Conservation (phyloP, 2,113 vertebrate species). For the Vicugna pacos region DNA sequence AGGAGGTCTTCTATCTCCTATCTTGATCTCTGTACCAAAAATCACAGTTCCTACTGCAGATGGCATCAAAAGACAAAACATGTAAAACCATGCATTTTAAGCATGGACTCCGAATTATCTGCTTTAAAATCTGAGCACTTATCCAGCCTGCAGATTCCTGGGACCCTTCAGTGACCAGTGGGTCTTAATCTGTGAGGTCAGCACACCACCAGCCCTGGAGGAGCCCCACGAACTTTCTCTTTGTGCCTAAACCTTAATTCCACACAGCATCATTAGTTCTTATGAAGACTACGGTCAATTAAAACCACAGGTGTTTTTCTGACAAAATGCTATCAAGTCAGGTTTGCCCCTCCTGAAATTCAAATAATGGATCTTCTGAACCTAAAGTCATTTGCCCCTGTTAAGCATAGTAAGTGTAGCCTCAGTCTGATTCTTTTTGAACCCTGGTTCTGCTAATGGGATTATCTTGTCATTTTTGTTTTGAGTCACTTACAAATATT, state of each 20-base stretch:
- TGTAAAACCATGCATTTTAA: neutral
- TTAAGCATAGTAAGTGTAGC: neutral
- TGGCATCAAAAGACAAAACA: neutral
- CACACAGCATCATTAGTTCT: neutral
- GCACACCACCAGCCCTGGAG: neutral
- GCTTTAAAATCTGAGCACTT: neutral
- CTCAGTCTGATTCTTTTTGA: neutral
- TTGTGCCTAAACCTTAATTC: neutral
- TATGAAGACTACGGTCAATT: neutral
- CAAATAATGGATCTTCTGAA: neutral
- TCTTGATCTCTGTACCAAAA: neutral
- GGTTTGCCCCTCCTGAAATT: neutral
- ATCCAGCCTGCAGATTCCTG: neutral
- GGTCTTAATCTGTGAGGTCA: neutral
- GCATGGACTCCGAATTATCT: neutral
- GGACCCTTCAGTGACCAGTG: neutral
- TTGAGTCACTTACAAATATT: neutral
- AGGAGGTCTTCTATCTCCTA: neutral
- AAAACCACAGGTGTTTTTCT: neutral
- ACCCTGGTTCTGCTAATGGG: neutral
- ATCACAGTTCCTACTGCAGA: neutral
- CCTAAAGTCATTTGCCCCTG: neutral
- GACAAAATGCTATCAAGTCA: conserved; percentile 20
- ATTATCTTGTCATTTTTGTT: neutral
- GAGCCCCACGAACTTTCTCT: neutral